Base-by-base conservation (phyloP, 2,888 invertebrate species). In the Thera britannica region DNA sequence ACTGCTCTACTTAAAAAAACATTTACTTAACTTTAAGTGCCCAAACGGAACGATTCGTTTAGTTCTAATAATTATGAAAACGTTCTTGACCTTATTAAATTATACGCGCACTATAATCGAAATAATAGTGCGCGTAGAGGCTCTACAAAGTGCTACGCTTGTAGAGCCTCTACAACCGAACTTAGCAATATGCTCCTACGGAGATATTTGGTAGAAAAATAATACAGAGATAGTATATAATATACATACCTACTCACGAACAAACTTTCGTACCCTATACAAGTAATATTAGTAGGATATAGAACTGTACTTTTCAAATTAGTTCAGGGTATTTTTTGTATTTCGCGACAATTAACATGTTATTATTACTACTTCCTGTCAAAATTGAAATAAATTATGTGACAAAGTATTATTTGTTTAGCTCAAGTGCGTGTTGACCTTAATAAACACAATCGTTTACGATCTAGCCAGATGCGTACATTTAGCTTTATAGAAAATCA, bases 401-500 rank as follows among this genome's bases (percentile, higher is more conserved):
- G 64, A 57, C 64, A 61, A 41, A 48, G 61, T 41, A 58, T 23
- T 23, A 23, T 48, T 64, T 41, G 46, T 64, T 58, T 55, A 36
- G 34, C 52, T 60, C 41, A 59, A 63, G 76, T 81, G 84, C 85
- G 83, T 85, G 85, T 54, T 75, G 78, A 70, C 82, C 78, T 77
- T 77, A 76, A 83, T 83, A 83, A 81, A 79, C 63, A 44, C 73
- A 78, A 80, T 81, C 82, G 75, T 52, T 59, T 62, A 65, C 61
- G 34, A 72, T 75, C 81, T 79, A 72, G 62, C 65, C 72, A 73
- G 72, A 81, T 79, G 77, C 64, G 67, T 82, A 73, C 74, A 74
- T 68, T 73, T 46, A 9, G 71, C 73, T 74, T 74, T 65, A 70
- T 68, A 72, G 51, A 65, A 58, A 55, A 62, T 12, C 57, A 23